phyloP scores from a whole-genome alignment of 2,113 vertebrate genomes.

The Cololabis saira region DNA sequence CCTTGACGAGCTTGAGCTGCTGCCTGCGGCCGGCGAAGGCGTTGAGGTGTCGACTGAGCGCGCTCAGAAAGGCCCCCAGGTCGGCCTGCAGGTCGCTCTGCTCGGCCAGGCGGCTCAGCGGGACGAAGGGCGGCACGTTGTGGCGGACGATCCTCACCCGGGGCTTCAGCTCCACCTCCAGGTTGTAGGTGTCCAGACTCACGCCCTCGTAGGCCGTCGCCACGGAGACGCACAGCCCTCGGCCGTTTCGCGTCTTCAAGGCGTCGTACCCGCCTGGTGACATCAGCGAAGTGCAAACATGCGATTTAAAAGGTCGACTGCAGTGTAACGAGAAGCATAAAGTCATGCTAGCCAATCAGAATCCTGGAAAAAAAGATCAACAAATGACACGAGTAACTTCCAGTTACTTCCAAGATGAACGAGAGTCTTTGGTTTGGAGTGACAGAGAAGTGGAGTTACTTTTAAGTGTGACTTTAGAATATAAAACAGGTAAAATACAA shows the following conservation, averaged over 20 bases:
- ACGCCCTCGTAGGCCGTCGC: conserved; percentile 70
- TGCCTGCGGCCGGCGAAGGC: conserved; percentile 75
- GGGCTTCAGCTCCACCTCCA: conserved; percentile 74
- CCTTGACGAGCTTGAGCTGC: conserved; percentile 79
- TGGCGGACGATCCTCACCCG: conserved; percentile 73
- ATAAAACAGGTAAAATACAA: no score
- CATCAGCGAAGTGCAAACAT: not conserved
- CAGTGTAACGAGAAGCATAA: no score
- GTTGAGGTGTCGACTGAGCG: conserved; percentile 74
- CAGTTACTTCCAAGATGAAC: no score
- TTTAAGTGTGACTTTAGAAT: no score
- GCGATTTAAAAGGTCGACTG: not conserved
- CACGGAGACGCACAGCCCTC: conserved; percentile 73
- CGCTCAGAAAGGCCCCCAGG: conserved; percentile 66
- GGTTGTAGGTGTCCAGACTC: conserved; percentile 76
- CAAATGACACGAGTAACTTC: no score
- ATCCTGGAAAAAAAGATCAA: no score
- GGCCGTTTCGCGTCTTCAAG: conserved; percentile 58
- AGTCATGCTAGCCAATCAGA: no score
- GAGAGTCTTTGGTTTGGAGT: no score
- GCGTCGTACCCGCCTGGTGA: conserved; percentile 71
- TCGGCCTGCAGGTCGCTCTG: conserved; percentile 62
- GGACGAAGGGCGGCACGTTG: conserved; percentile 79
- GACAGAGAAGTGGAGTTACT: no score
- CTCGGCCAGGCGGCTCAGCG: conserved; percentile 62